Percentiles rank a stretch among this genome's conserved stretches.
phyloP scores from a whole-genome alignment of 2,797 vertebrate genomes.

The Danio tinwini region DNA sequence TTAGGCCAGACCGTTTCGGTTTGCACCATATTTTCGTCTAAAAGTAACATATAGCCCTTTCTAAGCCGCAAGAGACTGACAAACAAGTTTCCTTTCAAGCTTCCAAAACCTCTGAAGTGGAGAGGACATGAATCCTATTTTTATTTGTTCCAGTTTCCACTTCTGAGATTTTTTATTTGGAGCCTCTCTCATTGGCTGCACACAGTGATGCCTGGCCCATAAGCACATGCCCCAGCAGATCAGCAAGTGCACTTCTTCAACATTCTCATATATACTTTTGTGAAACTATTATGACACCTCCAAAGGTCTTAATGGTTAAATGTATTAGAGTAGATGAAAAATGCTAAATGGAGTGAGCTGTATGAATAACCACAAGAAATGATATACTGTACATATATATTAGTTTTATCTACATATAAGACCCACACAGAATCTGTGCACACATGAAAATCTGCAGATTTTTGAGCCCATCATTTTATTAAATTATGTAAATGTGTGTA shows the following conservation, averaged over 20 bases:
- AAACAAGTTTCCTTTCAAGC: slow-evolving; percentile 56
- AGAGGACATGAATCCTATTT: slow-evolving; percentile 66
- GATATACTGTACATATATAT: too few relatives aligned
- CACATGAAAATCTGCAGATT: too few relatives aligned
- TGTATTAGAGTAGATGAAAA: too few relatives aligned
- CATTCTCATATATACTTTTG: neutral
- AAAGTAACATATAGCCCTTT: slow-evolving; percentile 54
- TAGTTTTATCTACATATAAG: too few relatives aligned
- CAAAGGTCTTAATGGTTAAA: too few relatives aligned
- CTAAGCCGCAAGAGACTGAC: slow-evolving; percentile 52
- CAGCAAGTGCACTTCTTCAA: slow-evolving; percentile 35
- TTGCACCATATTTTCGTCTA: slow-evolving; percentile 53
- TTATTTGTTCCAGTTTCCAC: slow-evolving; percentile 67
- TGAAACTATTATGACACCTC: too few relatives aligned
- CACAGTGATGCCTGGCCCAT: slow-evolving; percentile 59
- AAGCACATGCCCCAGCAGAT: slow-evolving; percentile 66
- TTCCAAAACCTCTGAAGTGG: slow-evolving; percentile 58
- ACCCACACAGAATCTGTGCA: too few relatives aligned
- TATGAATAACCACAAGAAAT: too few relatives aligned
- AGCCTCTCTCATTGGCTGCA: slow-evolving; percentile 62
- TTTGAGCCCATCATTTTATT: too few relatives aligned
- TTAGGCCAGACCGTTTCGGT: slow-evolving; percentile 38
- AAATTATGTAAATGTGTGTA: too few relatives aligned
- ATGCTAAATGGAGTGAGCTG: too few relatives aligned
- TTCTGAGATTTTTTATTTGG: slow-evolving; percentile 66